phyloP scores from a whole-genome alignment of 2,113 vertebrate species.

The Scortum barcoo region DNA sequence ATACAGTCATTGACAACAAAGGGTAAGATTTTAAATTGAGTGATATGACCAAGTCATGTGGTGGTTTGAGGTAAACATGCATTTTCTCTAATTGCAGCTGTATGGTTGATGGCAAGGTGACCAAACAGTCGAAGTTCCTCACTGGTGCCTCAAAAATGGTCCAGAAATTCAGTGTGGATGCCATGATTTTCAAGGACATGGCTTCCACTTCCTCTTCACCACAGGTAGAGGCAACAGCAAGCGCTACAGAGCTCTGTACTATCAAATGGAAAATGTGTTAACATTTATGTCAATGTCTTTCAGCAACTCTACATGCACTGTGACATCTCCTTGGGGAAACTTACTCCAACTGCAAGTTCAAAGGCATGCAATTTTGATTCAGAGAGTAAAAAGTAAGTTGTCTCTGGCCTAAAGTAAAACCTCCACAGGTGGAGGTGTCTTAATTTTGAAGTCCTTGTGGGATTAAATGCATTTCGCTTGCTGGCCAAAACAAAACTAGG shows the following conservation, averaged over 20 bases:
- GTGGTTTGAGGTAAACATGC: accelerated
- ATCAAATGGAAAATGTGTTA: neutral
- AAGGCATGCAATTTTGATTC: constrained; percentile 78
- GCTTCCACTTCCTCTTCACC: neutral
- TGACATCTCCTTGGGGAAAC: constrained; percentile 50
- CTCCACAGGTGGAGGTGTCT: neutral
- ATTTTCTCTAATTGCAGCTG: constrained; percentile 67
- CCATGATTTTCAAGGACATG: constrained; percentile 63
- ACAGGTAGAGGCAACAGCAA: constrained; percentile 45
- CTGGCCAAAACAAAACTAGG: neutral
- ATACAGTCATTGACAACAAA: constrained; percentile 70
- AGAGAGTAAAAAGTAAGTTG: constrained; percentile 20
- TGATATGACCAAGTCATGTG: neutral
- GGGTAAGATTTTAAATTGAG: constrained; percentile 63
- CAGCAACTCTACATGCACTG: constrained; percentile 81
- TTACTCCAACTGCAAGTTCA: constrained; percentile 30
- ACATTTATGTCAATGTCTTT: neutral
- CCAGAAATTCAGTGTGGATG: constrained; percentile 66
- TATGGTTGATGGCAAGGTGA: constrained; percentile 73
- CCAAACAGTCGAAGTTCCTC: constrained; percentile 65
- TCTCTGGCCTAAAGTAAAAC: neutral
- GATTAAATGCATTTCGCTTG: neutral
- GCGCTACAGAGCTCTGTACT: neutral
- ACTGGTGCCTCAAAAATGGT: neutral
- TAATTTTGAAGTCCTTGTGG: neutral